A percentile compares a stretch with the other conserved stretches of the same genome.
phyloP scores from a whole-genome alignment of 2,113 vertebrate genomes.

The Planiliza haematocheilus region DNA sequence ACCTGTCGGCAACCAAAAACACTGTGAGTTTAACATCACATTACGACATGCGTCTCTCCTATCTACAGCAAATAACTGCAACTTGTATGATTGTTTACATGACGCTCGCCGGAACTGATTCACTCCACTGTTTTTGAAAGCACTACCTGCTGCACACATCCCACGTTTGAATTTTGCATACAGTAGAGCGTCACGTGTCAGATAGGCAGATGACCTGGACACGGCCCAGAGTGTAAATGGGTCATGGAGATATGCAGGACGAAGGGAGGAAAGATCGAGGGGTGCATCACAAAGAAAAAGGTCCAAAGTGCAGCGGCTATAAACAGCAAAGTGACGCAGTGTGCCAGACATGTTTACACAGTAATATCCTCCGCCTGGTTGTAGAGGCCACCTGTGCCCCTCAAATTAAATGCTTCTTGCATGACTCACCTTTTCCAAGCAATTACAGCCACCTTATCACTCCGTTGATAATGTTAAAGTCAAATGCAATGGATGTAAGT shows the following conservation, averaged over 20 bases:
- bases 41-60: too few species aligned
- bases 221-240: slow-evolving; percentile 6
- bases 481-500: neutral
- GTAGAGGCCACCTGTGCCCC: slow-evolving; percentile 34
- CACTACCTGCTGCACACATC: neutral
- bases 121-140: neutral
- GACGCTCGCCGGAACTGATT: neutral
- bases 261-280: slow-evolving; percentile 5
- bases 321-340: slow-evolving; percentile 60
- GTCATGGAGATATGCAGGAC: neutral
- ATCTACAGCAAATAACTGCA: neutral
- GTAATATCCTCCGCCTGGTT: slow-evolving; percentile 45
- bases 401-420: slow-evolving; percentile 44
- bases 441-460: slow-evolving; percentile 4
- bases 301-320: slow-evolving; percentile 76
- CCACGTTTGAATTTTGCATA: too few species aligned
- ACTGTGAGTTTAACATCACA: too few species aligned
- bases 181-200: neutral
- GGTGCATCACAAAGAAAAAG: slow-evolving; percentile 27
- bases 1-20: neutral
- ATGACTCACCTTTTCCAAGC: slow-evolving; percentile 55
- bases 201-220: neutral
- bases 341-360: slow-evolving; percentile 73
- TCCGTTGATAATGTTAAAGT: slow-evolving; percentile 4
- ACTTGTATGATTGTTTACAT: neutral